phyloP scores from a whole-genome alignment of 1,140 invertebrate genomes.

The Theocolax elegans region DNA sequence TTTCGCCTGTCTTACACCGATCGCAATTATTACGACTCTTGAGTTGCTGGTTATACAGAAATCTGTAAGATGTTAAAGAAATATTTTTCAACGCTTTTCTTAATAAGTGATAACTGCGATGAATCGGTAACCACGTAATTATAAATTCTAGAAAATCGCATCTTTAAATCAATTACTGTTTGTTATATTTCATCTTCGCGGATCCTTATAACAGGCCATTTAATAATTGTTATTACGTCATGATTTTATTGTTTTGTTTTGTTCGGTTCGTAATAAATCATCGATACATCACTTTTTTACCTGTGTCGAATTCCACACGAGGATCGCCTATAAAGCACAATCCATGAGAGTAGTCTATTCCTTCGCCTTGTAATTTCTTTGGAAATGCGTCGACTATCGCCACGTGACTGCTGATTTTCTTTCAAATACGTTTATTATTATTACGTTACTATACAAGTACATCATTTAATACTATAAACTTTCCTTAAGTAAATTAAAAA shows the following conservation, averaged over 20 bases:
- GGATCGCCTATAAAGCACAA: slow-evolving; percentile 68
- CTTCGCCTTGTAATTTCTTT: slow-evolving; percentile 72
- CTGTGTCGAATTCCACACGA: slow-evolving; percentile 67
- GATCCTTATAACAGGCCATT: no score
- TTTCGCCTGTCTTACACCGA: slow-evolving; percentile 70
- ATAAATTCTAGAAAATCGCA: no score
- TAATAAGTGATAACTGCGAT: no score
- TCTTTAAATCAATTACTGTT: no score
- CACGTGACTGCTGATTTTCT: slow-evolving; percentile 70
- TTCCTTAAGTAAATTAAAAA: no score
- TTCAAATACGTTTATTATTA: not conserved
- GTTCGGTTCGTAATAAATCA: not conserved
- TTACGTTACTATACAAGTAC: no score
- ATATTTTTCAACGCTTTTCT: no score
- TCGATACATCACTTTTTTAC: no score
- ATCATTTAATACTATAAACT: no score
- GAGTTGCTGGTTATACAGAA: slow-evolving; percentile 71
- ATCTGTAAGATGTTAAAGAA: slow-evolving; percentile 65
- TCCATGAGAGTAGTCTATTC: slow-evolving; percentile 70
- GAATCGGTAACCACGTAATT: no score
- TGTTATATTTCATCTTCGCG: not conserved
- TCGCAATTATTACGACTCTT: slow-evolving; percentile 71
- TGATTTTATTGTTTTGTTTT: not conserved
- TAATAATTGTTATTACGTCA: no score
- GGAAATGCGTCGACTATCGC: slow-evolving; percentile 71